A percentile compares a stretch with the other conserved stretches of the same genome.
Conservation (phyloP, 2,797 vertebrate species). For the Sebastes vulpes region DNA sequence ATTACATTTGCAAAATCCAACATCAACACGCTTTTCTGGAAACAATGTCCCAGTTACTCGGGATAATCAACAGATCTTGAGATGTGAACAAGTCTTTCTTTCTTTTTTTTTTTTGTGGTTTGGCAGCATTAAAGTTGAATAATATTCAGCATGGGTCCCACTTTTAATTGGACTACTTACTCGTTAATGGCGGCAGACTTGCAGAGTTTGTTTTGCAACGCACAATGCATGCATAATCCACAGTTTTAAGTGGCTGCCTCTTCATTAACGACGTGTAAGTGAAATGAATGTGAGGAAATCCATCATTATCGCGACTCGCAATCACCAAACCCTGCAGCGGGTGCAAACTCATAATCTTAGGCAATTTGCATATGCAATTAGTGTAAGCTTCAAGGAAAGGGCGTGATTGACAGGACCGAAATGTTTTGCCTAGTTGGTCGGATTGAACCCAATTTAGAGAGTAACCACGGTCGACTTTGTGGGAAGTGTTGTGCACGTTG, state of each 20-base stretch:
- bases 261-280: conserved; percentile 68
- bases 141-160: neutral
- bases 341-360: conserved; percentile 64
- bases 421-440: conserved; percentile 51
- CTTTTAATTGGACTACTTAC: conserved; percentile 51
- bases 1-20: neutral
- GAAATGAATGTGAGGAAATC: conserved; percentile 67
- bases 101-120: neutral
- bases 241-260: conserved; percentile 64
- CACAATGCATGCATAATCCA: conserved; percentile 64
- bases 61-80: neutral
- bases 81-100: neutral
- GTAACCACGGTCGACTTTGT: conserved; percentile 3
- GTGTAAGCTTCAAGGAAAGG: conserved; percentile 60
- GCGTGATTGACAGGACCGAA: conserved; percentile 65
- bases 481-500: neutral
- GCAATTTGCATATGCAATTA: conserved; percentile 82
- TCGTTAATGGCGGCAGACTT: conserved; percentile 44
- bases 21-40: neutral
- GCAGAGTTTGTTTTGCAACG: conserved; percentile 47
- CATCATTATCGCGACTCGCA: conserved; percentile 63
- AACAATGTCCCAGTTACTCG: neutral
- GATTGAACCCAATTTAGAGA: conserved; percentile 52
- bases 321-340: conserved; percentile 70
- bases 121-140: conserved; percentile 3